Evolutionary conservation across 2,113 vertebrate species (phyloP).

Genomic region (Jaculus jaculus): DNA sequence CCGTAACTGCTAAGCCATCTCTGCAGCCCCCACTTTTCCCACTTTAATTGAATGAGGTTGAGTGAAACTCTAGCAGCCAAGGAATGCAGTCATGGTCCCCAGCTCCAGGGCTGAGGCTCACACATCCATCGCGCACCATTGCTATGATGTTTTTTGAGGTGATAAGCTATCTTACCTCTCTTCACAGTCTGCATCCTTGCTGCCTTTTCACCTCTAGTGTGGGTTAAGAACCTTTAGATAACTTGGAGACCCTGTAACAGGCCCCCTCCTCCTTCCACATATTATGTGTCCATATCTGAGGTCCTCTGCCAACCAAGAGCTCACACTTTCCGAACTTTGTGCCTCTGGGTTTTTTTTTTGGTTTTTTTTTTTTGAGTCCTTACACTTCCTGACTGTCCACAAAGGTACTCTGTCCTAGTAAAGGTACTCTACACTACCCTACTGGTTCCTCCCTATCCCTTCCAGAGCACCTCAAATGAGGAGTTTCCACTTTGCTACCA

Average conservation of each 20-base stretch:
- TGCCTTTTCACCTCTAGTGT: background rate
- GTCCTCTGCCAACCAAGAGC: background rate
- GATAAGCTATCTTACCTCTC: rapidly evolving
- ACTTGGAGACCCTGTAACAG: background rate
- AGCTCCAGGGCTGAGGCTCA: background rate
- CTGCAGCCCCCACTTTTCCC: background rate
- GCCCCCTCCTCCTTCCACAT: too few species aligned
- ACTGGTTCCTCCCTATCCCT: background rate
- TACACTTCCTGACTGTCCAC: slow-evolving; percentile 14
- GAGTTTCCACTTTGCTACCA: background rate
- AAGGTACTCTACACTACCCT: background rate
- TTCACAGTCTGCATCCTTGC: background rate
- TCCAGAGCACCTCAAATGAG: background rate
- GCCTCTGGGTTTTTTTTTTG: too few species aligned
- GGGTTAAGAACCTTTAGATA: background rate
- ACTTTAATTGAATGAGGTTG: background rate
- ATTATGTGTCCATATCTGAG: background rate
- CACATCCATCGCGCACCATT: background rate
- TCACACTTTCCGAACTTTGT: background rate
- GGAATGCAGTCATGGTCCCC: background rate
- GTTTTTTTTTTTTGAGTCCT: background rate
- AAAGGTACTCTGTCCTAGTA: too few species aligned
- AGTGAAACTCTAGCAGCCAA: background rate
- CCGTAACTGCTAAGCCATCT: too few species aligned
- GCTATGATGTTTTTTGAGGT: background rate